Conservation (phyloP, 2,113 vertebrate genomes). For the Pelusios castaneus region DNA sequence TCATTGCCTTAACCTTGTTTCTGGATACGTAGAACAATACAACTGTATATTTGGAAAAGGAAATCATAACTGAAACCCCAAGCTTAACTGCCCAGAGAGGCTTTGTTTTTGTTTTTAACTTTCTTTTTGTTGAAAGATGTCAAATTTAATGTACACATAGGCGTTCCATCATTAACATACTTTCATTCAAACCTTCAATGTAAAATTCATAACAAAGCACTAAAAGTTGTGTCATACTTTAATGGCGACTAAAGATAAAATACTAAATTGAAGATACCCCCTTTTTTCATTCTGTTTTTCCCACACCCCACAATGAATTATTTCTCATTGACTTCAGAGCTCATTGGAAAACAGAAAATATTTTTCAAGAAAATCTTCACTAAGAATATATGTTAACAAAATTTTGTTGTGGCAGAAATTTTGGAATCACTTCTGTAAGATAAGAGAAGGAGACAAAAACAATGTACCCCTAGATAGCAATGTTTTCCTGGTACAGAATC, state of each 20-base stretch:
- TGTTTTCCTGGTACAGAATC: not conserved
- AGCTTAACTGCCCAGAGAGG: not conserved
- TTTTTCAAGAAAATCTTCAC: not conserved
- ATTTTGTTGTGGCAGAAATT: not conserved
- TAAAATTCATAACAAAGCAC: not conserved
- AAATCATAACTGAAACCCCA: not conserved
- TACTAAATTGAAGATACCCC: fast-evolving
- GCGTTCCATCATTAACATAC: not conserved
- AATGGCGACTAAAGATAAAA: not conserved
- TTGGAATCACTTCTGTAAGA: not conserved
- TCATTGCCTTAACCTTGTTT: not conserved
- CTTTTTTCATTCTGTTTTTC: not conserved
- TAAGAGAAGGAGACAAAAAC: not conserved
- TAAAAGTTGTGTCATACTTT: fast-evolving
- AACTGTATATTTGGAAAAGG: not conserved
- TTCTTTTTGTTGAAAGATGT: not conserved
- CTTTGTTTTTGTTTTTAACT: too few relatives aligned
- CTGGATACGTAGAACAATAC: not conserved
- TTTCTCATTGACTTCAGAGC: not conserved
- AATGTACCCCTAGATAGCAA: fast-evolving
- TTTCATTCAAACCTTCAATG: not conserved
- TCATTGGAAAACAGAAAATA: not conserved
- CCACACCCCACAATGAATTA: not conserved
- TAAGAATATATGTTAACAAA: not conserved
- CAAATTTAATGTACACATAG: not conserved